Conservation (phyloP, 2,888 invertebrate genomes). For the Epicampocera succincta region DNA sequence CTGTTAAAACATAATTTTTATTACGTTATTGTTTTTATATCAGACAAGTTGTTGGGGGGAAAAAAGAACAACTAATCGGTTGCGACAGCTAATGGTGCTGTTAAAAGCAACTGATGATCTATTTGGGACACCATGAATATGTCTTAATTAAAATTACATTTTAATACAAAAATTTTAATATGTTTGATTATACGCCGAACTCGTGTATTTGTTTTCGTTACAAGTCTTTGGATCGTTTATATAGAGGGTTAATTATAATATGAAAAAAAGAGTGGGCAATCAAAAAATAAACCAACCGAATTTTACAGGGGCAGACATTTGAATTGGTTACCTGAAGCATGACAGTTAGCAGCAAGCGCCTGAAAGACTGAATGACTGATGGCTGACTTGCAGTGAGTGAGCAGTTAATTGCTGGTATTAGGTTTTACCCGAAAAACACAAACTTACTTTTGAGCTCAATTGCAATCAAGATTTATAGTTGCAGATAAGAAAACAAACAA, state of each 20-base stretch:
- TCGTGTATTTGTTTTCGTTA: slow-evolving; percentile 13
- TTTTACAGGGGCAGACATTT: slow-evolving; percentile 16
- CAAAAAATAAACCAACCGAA: slow-evolving; percentile 1
- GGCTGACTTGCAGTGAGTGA: slow-evolving; percentile 33
- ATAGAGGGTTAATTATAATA: slow-evolving; percentile 61
- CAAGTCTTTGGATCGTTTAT: slow-evolving; percentile 19
- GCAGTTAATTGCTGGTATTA: slow-evolving; percentile 54
- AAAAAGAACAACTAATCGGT: background rate
- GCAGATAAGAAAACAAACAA: slow-evolving; percentile 38
- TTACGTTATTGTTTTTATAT: too few relatives aligned
- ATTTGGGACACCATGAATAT: slow-evolving; percentile 40
- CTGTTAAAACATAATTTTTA: too few relatives aligned
- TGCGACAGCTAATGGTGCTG: slow-evolving; percentile 4
- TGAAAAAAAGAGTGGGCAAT: background rate
- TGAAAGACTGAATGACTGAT: slow-evolving; percentile 38
- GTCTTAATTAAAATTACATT: slow-evolving; percentile 21
- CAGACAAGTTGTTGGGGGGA: background rate
- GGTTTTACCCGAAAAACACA: slow-evolving; percentile 20
- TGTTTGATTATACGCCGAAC: background rate
- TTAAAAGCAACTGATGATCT: slow-evolving; percentile 41
- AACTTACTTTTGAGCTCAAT: slow-evolving; percentile 29
- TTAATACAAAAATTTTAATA: background rate
- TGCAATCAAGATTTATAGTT: slow-evolving; percentile 56
- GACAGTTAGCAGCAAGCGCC: slow-evolving; percentile 49
- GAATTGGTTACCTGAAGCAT: slow-evolving; percentile 21